Base-by-base conservation (phyloP, 2,797 vertebrate genomes). In the Rhinoraja longicauda region DNA sequence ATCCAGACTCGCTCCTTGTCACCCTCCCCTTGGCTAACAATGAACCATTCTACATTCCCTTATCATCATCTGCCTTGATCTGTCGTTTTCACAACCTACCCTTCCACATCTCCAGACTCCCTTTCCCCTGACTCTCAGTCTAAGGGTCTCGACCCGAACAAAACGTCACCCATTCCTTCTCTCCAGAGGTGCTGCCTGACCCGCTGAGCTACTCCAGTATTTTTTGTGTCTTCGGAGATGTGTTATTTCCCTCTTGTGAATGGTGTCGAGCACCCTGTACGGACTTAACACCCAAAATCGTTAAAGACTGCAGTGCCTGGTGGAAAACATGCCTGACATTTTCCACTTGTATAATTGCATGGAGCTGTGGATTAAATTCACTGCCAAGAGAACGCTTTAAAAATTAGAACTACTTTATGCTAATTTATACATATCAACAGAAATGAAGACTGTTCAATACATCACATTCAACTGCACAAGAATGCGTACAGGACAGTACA, bases 391-490 rank as follows among this genome's bases (percentile, higher is more conserved):
- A 88, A 88, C 84, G 67, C 59, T 67, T 88, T 36, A 88, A 88
- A 67, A 88, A 88, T 88, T 64, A 67, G n/a, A 88, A 88, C 59
- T 88, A 88, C 84, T 64, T 88, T 67, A 88, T 67, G 59, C 84
- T 88, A 88, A 88, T 95, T 95, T 96, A 95, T 96, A 94, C 94
- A 95, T 96, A 96, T 96, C 95, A 95, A 96, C 96, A 96, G 95
- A 96, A 95, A 94, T 94, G 93, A 95, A 96, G 95, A 97, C 95
- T 96, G 96, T 88, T 88, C 64, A 93, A 94, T 95, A 96, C 96
- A 96, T 95, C 95, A 96, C 96, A 95, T 94, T 94, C 95, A 94
- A 94, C 94, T 96, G 95, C 95, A 95, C 95, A 96, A 95, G 94
- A 95, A 95, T 95, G 95, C 95, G 95, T 95, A 94, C 94, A 96